A percentile compares a stretch with the other conserved stretches of the same genome.
phyloP scores from a whole-genome alignment of 2,888 invertebrate species.

The Melanostoma scalare region DNA sequence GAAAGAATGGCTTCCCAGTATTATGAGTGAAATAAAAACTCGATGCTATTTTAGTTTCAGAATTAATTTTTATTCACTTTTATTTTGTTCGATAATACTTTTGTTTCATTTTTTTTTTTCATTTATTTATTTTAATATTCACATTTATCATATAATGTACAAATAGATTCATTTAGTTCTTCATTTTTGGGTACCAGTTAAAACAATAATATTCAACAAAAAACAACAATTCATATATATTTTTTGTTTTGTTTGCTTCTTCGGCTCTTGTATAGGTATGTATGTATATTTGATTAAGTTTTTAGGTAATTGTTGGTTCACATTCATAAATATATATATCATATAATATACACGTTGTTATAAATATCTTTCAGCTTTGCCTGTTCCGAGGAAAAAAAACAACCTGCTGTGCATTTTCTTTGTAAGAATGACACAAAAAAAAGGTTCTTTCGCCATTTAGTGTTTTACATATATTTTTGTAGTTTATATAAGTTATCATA shows the following conservation, averaged over 20 bases:
- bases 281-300: constrained; percentile 26
- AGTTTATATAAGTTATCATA: constrained; percentile 22
- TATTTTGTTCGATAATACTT: constrained; percentile 61
- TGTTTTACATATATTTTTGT: constrained; percentile 7
- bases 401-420: neutral
- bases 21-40: neutral
- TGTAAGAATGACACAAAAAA: constrained; percentile 27
- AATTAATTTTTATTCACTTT: constrained; percentile 38
- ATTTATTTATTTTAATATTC: constrained; percentile 50
- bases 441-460: constrained; percentile 30
- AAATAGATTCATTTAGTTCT: constrained; percentile 62
- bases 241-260: constrained; percentile 28
- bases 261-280: constrained; percentile 43
- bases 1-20: neutral
- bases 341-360: neutral
- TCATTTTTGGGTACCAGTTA: constrained; percentile 36
- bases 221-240: constrained; percentile 40
- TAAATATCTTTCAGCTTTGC: no score
- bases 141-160: constrained; percentile 69
- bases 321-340: neutral
- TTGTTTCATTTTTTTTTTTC: constrained; percentile 27
- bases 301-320: constrained; percentile 4
- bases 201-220: constrained; percentile 61
- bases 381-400: constrained; percentile 1
- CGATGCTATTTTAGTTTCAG: constrained; percentile 21